Evolutionary conservation across 2,113 vertebrate species (phyloP).

Genomic region (Sprattus sprattus): DNA sequence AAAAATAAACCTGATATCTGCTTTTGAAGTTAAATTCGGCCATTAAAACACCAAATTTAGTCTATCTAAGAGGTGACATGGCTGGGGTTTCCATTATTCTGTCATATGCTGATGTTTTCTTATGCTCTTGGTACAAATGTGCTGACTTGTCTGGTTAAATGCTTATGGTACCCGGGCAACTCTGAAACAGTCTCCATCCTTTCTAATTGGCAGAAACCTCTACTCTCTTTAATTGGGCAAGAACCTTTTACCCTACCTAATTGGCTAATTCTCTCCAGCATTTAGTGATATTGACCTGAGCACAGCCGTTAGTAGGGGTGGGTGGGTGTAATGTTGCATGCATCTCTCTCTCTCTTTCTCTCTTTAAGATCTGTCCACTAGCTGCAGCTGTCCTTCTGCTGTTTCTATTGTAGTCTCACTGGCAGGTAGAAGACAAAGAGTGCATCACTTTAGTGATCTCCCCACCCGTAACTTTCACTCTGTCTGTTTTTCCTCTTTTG

Average conservation of each 20-base stretch:
- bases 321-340: conserved; percentile 69
- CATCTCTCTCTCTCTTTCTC: conserved; percentile 82
- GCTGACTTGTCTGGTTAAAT: conserved; percentile 33
- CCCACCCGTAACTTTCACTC: not conserved
- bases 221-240: conserved; percentile 27
- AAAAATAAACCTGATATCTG: conserved; percentile 56
- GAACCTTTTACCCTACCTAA: not conserved
- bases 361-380: conserved; percentile 70
- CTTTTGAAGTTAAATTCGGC: conserved; percentile 70
- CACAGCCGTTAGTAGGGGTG: conserved; percentile 30
- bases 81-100: conserved; percentile 69
- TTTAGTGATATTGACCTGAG: conserved; percentile 7
- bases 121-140: conserved; percentile 28
- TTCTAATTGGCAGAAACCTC: conserved; percentile 4
- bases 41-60: conserved; percentile 38
- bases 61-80: conserved; percentile 64
- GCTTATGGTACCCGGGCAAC: not conserved
- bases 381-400: conserved; percentile 84
- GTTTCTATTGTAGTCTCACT: conserved; percentile 94
- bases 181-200: not conserved
- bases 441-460: not conserved
- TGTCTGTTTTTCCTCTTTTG: conserved; percentile 77
- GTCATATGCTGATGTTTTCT: conserved; percentile 32
- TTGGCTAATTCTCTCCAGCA: conserved; percentile 40
- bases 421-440: conserved; percentile 66